These are phyloP conservation scores for Orthonyx spaldingii DNA, from an alignment of 2,113 vertebrate genomes.

Conservation along the genomic window DNA sequence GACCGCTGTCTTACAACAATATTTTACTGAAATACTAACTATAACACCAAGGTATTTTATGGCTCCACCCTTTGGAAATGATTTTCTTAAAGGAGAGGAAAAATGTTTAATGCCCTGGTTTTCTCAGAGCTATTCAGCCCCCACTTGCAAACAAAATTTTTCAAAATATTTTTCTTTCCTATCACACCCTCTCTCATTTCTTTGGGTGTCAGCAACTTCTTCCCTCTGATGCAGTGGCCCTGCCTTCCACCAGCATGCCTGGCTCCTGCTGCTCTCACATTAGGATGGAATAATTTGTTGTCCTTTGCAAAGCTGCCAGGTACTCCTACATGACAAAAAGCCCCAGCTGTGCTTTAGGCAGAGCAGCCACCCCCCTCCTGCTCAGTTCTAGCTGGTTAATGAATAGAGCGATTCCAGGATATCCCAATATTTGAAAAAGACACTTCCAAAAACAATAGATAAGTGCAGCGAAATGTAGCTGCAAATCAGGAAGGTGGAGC, in stretches of 20 bases:
- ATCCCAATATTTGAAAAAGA: background rate
- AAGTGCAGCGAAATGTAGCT: background rate
- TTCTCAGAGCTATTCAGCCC: background rate
- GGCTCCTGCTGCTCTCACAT: background rate
- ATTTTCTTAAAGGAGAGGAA: conserved; percentile 36
- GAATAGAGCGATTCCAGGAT: background rate
- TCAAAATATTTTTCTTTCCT: conserved; percentile 62
- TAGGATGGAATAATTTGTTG: background rate
- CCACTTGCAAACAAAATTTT: conserved; percentile 33
- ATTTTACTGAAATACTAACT: conserved; percentile 39
- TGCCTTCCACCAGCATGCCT: background rate
- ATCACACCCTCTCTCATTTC: conserved; percentile 33
- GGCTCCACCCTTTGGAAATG: conserved; percentile 36
- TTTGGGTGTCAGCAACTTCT: conserved; percentile 44
- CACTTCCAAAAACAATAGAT: background rate
- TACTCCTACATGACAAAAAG: background rate
- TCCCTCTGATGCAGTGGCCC: background rate
- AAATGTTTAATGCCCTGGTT: background rate
- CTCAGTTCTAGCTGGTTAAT: background rate
- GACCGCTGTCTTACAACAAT: conserved; percentile 41
- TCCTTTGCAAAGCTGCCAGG: conserved; percentile 13
- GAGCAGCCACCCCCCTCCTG: background rate
- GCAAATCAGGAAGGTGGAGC: background rate
- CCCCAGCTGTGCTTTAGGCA: background rate
- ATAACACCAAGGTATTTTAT: background rate